Base-by-base conservation (phyloP, 1,140 invertebrate genomes). In the Phymastichus coffea region DNA sequence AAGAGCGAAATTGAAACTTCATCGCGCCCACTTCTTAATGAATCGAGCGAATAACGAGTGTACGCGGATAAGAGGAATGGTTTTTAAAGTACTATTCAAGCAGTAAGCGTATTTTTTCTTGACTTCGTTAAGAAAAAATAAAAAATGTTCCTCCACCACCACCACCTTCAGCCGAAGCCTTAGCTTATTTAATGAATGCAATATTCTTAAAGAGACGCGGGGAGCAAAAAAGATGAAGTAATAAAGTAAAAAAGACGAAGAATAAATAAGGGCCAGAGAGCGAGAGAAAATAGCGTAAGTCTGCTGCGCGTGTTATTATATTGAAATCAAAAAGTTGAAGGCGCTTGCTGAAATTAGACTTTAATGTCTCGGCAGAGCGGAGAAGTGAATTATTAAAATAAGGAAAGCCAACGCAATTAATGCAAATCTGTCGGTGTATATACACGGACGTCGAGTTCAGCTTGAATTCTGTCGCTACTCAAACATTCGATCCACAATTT, bases 301-400 rank as follows among this genome's bases (percentile, higher is more conserved):
- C 41, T 4, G 7, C 14, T 40, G 17, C 17, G 22, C 25, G 9
- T 4, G 30, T 14, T 14, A 51, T 46, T 56, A 46, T 30, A 49
- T 40, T 40, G 35, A 41, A 41, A 41, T 49, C 15, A 49, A 41
- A n/a, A 30, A 48, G 55, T 49, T 12, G 14, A 57, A 20, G 12
- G 48, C 23, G 28, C 25, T n/a, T 3, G 4, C 14, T 22, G 33
- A 6, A 43, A 35, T 58, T 58, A 58, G 14, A 43, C 6, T 58
- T 41, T 48, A 49, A 56, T 28, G 19, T 25, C 44, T 40, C 30
- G 15, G n/a, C n/a, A n/a, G n/a, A n/a, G n/a, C n/a, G 38, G 37
- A 25, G 41, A 48, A 57, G 35, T 49, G 15, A 46, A 12, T 57
- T 57, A 57, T 41, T 49, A 30, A 57, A 57, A 49, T 49, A 48